Evolutionary conservation across 2,797 vertebrate species (phyloP).

Genomic region (Phoeniculus purpureus): DNA sequence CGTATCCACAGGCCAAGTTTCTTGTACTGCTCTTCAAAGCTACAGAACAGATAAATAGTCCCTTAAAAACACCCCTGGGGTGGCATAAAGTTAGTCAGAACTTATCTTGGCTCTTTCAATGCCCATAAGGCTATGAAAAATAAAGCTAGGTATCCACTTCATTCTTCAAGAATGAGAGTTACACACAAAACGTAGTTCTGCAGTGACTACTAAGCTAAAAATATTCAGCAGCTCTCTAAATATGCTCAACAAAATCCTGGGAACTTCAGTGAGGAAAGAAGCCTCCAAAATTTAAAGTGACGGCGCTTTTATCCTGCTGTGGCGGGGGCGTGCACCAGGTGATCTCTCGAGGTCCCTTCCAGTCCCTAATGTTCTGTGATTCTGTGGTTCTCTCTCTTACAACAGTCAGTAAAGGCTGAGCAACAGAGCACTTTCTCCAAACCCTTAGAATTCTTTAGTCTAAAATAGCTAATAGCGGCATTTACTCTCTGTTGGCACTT

Average conservation of each 20-base stretch:
- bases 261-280: conserved; percentile 38
- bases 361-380: too few relatives aligned
- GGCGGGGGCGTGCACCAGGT: too few relatives aligned
- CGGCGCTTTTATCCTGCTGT: not conserved
- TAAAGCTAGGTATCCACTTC: not conserved
- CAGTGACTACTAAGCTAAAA: conserved; percentile 65
- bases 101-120: not conserved
- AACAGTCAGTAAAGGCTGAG: not conserved
- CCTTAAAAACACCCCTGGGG: not conserved
- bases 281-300: conserved; percentile 58
- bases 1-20: conserved; percentile 89
- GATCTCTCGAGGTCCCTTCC: too few relatives aligned
- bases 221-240: conserved; percentile 66
- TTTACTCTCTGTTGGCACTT: not conserved
- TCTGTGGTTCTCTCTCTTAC: not conserved
- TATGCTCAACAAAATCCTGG: conserved; percentile 60
- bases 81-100: not conserved
- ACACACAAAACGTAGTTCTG: conserved; percentile 33
- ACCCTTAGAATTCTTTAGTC: not conserved
- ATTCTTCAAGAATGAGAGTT: not conserved
- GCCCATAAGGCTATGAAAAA: not conserved
- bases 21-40: conserved; percentile 90
- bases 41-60: conserved; percentile 58
- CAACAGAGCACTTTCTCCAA: not conserved
- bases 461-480: not conserved